phyloP scores from a whole-genome alignment of 2,113 vertebrate species.

The Tretioscincus oriximinensis region DNA sequence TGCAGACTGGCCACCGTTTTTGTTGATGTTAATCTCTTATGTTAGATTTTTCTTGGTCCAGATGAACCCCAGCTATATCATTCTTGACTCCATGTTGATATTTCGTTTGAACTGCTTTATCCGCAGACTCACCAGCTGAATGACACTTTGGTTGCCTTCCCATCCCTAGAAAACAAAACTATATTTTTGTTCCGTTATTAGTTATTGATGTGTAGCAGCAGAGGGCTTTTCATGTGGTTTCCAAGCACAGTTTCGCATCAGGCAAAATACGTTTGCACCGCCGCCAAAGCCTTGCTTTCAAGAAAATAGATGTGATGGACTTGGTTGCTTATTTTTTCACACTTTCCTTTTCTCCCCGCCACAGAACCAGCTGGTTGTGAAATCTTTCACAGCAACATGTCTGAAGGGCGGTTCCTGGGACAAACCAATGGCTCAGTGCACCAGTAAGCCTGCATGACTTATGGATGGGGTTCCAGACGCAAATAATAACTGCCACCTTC shows the following conservation, averaged over 20 bases:
- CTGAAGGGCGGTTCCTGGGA: conserved; percentile 68
- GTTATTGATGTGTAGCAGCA: not conserved
- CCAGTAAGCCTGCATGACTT: conserved; percentile 49
- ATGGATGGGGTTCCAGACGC: no score
- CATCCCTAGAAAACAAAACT: not conserved
- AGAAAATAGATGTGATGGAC: no score
- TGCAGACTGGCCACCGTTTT: no score
- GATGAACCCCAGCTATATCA: no score
- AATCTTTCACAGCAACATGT: conserved; percentile 56
- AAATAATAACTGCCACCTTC: no score
- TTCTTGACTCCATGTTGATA: no score
- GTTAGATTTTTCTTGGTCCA: no score
- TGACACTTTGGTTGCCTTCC: no score
- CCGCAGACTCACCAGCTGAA: no score
- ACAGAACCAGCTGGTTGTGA: conserved; percentile 45
- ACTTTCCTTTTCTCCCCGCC: not conserved
- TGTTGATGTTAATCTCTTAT: no score
- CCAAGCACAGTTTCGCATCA: not conserved
- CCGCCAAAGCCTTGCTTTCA: not conserved
- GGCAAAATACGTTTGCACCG: not conserved
- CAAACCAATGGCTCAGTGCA: conserved; percentile 56
- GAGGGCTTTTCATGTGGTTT: not conserved
- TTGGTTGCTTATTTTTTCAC: not conserved
- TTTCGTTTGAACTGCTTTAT: no score
- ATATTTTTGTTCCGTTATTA: not conserved